A percentile compares a stretch with the other conserved stretches of the same genome.
Evolutionary conservation across 64 coral and sea anemone genomes (phyloP).

Genomic region (Astreopora myriophthalma): DNA sequence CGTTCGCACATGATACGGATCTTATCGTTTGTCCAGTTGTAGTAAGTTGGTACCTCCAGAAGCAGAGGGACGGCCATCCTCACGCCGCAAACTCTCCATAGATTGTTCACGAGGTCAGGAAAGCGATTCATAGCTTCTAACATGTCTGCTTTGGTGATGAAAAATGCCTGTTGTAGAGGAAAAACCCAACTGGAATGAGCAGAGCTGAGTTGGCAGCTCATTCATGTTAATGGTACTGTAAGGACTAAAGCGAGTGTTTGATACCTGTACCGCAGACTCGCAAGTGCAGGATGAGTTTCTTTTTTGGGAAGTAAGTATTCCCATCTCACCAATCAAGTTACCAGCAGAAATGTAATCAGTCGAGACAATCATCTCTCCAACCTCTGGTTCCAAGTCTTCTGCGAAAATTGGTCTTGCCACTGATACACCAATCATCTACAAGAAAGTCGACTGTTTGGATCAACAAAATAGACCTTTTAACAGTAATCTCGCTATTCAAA

Average conservation of each 20-base stretch:
- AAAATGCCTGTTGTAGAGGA: constrained; percentile 79
- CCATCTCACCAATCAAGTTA: constrained; percentile 92
- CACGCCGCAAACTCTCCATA: constrained; percentile 94
- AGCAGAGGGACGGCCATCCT: constrained; percentile 94
- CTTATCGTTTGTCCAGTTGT: constrained; percentile 94
- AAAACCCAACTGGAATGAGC: not conserved
- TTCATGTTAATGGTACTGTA: too few relatives aligned
- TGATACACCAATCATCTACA: constrained; percentile 96
- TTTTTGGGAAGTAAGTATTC: constrained; percentile 74
- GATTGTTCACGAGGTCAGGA: constrained; percentile 55
- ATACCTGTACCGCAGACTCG: constrained; percentile 94
- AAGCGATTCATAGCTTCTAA: constrained; percentile 50
- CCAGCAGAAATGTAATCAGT: constrained; percentile 96
- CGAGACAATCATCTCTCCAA: constrained; percentile 85
- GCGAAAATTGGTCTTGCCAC: constrained; percentile 52
- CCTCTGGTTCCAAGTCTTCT: constrained; percentile 21
- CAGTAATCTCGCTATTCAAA: too few relatives aligned
- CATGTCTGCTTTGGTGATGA: constrained; percentile 78
- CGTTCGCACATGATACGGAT: constrained; percentile 92
- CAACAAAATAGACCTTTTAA: too few relatives aligned
- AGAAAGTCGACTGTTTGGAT: not conserved
- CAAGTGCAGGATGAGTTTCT: constrained; percentile 94
- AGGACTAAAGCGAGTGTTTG: too few relatives aligned
- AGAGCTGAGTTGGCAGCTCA: too few relatives aligned
- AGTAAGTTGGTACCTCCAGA: constrained; percentile 78